A percentile compares a stretch with the other conserved stretches of the same genome.
These are phyloP conservation scores for Macropodus opercularis DNA, from an alignment of 2,797 vertebrate species.

Conservation along the genomic window DNA sequence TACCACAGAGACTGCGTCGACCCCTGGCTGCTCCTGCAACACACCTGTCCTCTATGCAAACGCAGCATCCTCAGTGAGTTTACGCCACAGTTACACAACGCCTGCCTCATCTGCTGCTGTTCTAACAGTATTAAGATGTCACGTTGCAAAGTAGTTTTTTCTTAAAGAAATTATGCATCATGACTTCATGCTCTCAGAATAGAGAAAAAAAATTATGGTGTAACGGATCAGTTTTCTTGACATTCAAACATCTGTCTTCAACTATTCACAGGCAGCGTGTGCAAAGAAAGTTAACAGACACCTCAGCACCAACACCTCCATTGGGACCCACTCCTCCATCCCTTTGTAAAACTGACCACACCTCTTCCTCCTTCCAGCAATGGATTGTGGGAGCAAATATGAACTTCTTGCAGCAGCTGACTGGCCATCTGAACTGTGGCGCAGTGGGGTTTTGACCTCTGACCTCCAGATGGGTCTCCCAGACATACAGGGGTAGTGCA, in stretches of 20 bases:
- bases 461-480: slow-evolving; percentile 8
- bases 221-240: no score
- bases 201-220: no score
- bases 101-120: no score
- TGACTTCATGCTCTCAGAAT: no score
- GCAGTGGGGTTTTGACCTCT: slow-evolving; percentile 11
- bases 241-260: no score
- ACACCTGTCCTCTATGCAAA: slow-evolving; percentile 96
- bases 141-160: no score
- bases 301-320: neutral
- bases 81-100: neutral
- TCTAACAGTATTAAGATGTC: no score
- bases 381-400: slow-evolving; percentile 35
- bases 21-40: slow-evolving; percentile 92
- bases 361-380: slow-evolving; percentile 26
- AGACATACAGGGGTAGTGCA: slow-evolving; percentile 6
- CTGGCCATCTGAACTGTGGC: slow-evolving; percentile 8
- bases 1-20: slow-evolving; percentile 95
- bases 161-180: no score
- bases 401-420: slow-evolving; percentile 15
- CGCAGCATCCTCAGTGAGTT: slow-evolving; percentile 90
- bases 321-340: slow-evolving; percentile 9
- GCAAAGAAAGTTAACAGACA: slow-evolving; percentile 68
- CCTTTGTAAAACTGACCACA: slow-evolving; percentile 39
- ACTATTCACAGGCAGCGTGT: slow-evolving; percentile 63